Base-by-base conservation (phyloP, 2,113 vertebrate species). In the Caranx ignobilis region DNA sequence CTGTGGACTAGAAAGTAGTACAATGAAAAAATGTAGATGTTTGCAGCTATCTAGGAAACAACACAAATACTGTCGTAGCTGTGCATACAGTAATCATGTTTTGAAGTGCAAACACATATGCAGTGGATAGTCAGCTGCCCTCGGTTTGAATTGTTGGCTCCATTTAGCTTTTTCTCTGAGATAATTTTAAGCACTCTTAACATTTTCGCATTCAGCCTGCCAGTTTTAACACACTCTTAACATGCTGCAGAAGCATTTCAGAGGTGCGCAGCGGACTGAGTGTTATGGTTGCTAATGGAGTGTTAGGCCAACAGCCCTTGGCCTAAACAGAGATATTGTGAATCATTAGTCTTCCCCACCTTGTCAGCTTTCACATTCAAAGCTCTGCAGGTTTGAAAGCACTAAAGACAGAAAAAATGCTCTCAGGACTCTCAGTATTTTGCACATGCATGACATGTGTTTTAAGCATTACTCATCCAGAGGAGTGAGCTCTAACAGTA, bases 381-480 rank as follows among this genome's bases (percentile, higher is more conserved):
- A 71, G 16, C 26, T 75, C 35, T 43, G 41, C 56, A 26, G 56
- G 43, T 54, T 52, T 72, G 41, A 39, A 10, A 32, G 26, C 19
- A 39, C 12, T 34, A 35, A 45, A 62, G 41, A 57, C 18, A 41
- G 56, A 61, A 37, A 69, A 35, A 26, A 55, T 3, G 0, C 0
- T 7, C 54, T 56, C 9, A 50, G n/a, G 12, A 35, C 39, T 39
- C 67, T 45, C 19, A 13, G 21, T 4, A 6, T 3, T 0, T 34
- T 47, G 35, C 35, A 59, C 55, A 39, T 39, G 15, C 19, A 64
- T 34, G 21, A 55, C 56, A 18, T 12, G 11, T 65, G 54, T 80
- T 73, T 73, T 72, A 71, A 84, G 68, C 35, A 68, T 61, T 67
- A 76, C 77, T 78, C n/a, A 79, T 84, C 56, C 70, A 56, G 3